Evolutionary conservation across 2,888 invertebrate species (phyloP).

Genomic region (Loripinus fragilis): DNA sequence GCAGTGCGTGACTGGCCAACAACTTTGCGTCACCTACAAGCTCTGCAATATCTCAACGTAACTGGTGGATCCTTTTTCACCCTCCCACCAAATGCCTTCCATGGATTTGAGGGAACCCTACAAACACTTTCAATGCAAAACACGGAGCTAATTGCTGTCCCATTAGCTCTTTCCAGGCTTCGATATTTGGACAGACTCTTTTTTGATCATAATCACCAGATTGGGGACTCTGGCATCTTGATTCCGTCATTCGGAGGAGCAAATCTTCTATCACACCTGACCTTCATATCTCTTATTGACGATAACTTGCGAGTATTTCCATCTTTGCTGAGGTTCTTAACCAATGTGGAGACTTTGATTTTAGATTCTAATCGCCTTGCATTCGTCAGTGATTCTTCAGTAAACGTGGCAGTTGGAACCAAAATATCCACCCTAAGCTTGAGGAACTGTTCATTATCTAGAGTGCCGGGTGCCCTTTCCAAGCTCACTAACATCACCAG

Average conservation of each 20-base stretch:
- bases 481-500: conserved; percentile 55
- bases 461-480: conserved; percentile 64
- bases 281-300: conserved; percentile 51
- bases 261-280: conserved; percentile 44
- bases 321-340: conserved; percentile 48
- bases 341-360: conserved; percentile 48
- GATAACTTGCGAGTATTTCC: conserved; percentile 64
- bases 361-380: conserved; percentile 64
- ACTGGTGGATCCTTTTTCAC: conserved; percentile 53
- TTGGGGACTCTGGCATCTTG: conserved; percentile 62
- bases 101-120: conserved; percentile 67
- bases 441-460: conserved; percentile 58
- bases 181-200: conserved; percentile 47
- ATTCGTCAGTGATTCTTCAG: conserved; percentile 65
- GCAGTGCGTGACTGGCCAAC: conserved; percentile 52
- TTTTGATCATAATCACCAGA: conserved; percentile 63
- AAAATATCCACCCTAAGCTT: conserved; percentile 57
- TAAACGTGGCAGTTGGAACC: conserved; percentile 51
- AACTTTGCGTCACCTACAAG: conserved; percentile 57
- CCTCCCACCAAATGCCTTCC: conserved; percentile 60
- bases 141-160: conserved; percentile 60
- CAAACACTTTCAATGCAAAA: conserved; percentile 55
- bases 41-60: conserved; percentile 49
- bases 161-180: conserved; percentile 54
- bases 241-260: conserved; percentile 54